Evolutionary conservation across 2,888 invertebrate genomes (phyloP), one percentile per base, ranked within the genome.

Genomic region (Pasiphila rectangulata): DNA sequence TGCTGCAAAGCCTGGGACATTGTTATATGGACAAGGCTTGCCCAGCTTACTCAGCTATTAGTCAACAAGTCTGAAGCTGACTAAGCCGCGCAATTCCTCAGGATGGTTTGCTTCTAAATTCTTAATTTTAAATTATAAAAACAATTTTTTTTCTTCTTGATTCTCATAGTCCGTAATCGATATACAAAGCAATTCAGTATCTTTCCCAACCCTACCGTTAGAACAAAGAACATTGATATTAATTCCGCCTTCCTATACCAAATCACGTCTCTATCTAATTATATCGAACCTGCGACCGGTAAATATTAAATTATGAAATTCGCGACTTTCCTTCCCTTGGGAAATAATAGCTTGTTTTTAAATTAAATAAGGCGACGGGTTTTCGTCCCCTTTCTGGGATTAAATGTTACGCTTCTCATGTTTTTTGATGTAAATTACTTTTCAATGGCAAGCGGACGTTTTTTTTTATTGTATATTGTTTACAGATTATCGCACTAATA

Each of bases 181-280:
- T n/a, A n/a, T n/a, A n/a, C n/a, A n/a, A 17, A 17, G 3, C 13
- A 15, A 32, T 32, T 32, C 2, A 10, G 3, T 6, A 15, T 13
- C n/a, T n/a, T n/a, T n/a, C 47, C 23, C 75, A 70, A 52, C 82
- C 47, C 79, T 81, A 30, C 10, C 44, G 49, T 52, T 64, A 69
- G 67, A 74, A 79, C 80, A 79, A 84, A 79, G 83, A 86, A 83
- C 84, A 87, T 87, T 84, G 88, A 87, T 87, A 88, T 87, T 87
- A 87, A 88, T 87, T 83, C 77, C 59, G 69, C 75, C 74, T 75
- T 76, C 78, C 80, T 75, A 80, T 77, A 83, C 81, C 69, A 83
- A 87, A 88, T 88, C 87, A 86, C 83, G 83, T 77, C 73, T 73
- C 75, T 69, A 86, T 85, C 85, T 86, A 87, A 88, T 88, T 88